A percentile compares a stretch with the other conserved stretches of the same genome.
These are phyloP conservation scores for Daktulosphaira vitifoliae DNA, from an alignment of 1,140 invertebrate genomes.

Conservation along the genomic window DNA sequence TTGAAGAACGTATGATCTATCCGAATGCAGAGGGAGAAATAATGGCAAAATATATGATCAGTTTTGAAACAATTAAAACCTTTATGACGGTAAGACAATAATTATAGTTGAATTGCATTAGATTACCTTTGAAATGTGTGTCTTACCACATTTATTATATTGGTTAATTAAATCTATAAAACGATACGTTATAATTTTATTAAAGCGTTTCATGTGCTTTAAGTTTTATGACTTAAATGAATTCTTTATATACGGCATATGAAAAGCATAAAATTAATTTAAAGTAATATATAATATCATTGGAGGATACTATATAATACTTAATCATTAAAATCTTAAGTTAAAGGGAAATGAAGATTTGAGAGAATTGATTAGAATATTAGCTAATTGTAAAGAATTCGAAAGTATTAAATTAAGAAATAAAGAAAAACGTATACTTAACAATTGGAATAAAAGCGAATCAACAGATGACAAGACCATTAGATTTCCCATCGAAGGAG, in stretches of 20 bases:
- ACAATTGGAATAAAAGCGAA: slow-evolving; percentile 51
- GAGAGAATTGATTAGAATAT: slow-evolving; percentile 44
- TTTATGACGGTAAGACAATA: slow-evolving; percentile 47
- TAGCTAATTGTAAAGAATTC: slow-evolving; percentile 53
- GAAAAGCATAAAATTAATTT: too few species aligned
- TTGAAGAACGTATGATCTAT: slow-evolving; percentile 47
- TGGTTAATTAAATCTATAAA: too few species aligned
- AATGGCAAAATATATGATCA: slow-evolving; percentile 57
- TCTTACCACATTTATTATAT: too few species aligned
- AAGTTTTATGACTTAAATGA: too few species aligned
- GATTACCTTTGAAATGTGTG: too few species aligned
- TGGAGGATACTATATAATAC: too few species aligned
- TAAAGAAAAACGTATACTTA: slow-evolving; percentile 53
- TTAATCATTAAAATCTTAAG: slow-evolving; percentile 38
- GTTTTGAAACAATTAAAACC: slow-evolving; percentile 54
- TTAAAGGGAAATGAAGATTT: slow-evolving; percentile 46
- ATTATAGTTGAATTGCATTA: too few species aligned
- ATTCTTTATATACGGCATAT: too few species aligned
- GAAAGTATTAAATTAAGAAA: slow-evolving; percentile 52
- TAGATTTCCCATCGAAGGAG: slow-evolving; percentile 53
- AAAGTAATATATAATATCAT: too few species aligned
- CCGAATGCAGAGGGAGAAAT: slow-evolving; percentile 50
- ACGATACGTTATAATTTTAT: too few species aligned
- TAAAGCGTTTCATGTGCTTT: too few species aligned
- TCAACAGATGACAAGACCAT: slow-evolving; percentile 46